phyloP scores from a whole-genome alignment of 2,888 invertebrate species.

The Drosophila mercatorum region DNA sequence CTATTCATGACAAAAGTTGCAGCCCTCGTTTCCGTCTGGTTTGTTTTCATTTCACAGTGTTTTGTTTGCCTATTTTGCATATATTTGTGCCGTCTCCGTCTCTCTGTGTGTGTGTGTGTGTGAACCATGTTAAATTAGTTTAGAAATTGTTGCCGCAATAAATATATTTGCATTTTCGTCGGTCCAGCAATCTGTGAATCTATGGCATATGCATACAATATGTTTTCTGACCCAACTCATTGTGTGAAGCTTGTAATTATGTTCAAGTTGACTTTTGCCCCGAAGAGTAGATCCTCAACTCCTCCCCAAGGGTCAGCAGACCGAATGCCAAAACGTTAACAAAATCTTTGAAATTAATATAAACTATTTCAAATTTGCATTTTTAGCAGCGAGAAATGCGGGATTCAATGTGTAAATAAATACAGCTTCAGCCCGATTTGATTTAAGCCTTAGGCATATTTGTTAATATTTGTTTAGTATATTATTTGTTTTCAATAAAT shows the following conservation, averaged over 20 bases:
- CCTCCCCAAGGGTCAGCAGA: background rate
- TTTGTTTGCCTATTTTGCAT: conserved; percentile 59
- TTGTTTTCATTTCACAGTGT: conserved; percentile 41
- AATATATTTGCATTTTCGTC: conserved; percentile 67
- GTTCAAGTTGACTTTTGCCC: background rate
- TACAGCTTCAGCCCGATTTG: background rate
- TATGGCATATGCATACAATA: conserved; percentile 55
- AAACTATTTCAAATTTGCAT: background rate
- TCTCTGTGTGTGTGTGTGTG: background rate
- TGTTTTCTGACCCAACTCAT: conserved; percentile 36
- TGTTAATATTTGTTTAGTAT: background rate
- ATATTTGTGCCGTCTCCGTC: conserved; percentile 20
- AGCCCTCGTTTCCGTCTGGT: conserved; percentile 58
- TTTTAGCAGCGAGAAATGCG: background rate
- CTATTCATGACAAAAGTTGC: conserved; percentile 71
- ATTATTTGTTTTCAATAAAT: background rate
- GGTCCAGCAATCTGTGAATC: conserved; percentile 39
- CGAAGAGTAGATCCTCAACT: no score
- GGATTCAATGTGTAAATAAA: background rate
- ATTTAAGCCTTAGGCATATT: background rate
- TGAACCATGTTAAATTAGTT: conserved; percentile 66
- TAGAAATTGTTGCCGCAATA: conserved; percentile 72
- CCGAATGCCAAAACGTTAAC: background rate
- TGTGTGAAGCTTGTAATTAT: conserved; percentile 14
- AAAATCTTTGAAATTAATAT: background rate